Evolutionary conservation across 2,888 invertebrate species (phyloP).

Genomic region (Agonum fuliginosum): DNA sequence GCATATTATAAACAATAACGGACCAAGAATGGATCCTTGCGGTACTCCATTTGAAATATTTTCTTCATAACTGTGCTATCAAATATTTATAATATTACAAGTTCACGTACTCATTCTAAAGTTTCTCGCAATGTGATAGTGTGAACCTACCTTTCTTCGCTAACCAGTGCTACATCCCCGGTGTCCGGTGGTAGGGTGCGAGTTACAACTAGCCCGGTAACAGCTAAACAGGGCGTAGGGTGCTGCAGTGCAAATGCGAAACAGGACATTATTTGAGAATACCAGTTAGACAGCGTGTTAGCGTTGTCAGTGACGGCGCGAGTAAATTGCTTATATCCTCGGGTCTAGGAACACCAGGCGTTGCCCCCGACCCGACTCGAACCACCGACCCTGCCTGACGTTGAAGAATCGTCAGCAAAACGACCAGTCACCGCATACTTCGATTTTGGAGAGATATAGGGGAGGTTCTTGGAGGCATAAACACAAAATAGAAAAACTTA

Average conservation of each 20-base stretch:
- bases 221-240: neutral
- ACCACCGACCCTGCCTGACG: conserved; percentile 45
- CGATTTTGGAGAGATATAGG: conserved; percentile 24
- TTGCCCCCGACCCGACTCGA: neutral
- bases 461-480: no score
- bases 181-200: conserved; percentile 7
- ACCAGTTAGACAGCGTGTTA: conserved; percentile 57
- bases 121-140: no score
- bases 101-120: no score
- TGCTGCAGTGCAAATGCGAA: conserved; percentile 47
- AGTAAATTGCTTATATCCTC: conserved; percentile 54
- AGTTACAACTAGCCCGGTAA: neutral
- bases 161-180: neutral
- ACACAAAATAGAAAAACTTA: no score
- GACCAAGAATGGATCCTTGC: no score
- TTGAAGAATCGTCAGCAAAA: conserved; percentile 57
- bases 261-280: conserved; percentile 58
- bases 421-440: conserved; percentile 24
- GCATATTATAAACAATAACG: no score
- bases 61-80: no score
- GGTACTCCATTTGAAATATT: no score
- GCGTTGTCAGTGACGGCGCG: conserved; percentile 53
- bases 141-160: no score
- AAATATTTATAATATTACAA: no score
- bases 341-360: conserved; percentile 2